Percentiles rank a stretch among this genome's conserved stretches.
Evolutionary conservation across 35 echinoderm and acorn worm genomes (phyloP).

Genomic region (Apostichopus californicus): DNA sequence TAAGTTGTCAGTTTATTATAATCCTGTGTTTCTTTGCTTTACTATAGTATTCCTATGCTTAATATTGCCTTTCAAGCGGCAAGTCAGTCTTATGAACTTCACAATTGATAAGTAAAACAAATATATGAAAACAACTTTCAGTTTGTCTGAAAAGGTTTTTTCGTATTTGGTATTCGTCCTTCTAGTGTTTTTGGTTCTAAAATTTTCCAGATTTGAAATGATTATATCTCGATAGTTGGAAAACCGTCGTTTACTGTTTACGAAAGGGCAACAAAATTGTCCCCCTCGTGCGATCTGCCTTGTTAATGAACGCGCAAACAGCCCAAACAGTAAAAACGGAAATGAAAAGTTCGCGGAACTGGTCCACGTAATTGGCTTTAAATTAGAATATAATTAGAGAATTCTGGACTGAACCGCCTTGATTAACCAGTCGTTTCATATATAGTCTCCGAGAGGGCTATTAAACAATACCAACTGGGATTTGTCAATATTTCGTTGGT

Average conservation of each 20-base stretch:
- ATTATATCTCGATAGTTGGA: no score
- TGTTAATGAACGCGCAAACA: constrained; percentile 25
- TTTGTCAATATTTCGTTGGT: not conserved
- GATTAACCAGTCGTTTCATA: not conserved
- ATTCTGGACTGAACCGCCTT: not conserved
- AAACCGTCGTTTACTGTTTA: not conserved
- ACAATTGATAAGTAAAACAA: no score
- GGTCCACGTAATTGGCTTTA: constrained; percentile 25
- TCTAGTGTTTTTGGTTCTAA: no score
- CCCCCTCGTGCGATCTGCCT: not conserved
- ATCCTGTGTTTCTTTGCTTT: no score
- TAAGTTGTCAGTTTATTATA: no score
- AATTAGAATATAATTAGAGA: constrained; percentile 34
- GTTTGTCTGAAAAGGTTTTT: no score
- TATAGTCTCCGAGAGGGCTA: not conserved
- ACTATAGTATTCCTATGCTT: no score
- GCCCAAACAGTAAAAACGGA: not conserved
- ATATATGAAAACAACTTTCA: no score
- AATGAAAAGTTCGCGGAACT: constrained; percentile 43
- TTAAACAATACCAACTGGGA: constrained; percentile 9
- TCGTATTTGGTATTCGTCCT: no score
- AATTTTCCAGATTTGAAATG: no score
- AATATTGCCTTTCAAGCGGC: no score
- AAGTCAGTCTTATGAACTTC: no score
- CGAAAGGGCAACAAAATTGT: not conserved